Percentiles rank a stretch among this genome's conserved stretches.
Conservation (phyloP, 2,797 vertebrate species). For the Bovichtus variegatus region DNA sequence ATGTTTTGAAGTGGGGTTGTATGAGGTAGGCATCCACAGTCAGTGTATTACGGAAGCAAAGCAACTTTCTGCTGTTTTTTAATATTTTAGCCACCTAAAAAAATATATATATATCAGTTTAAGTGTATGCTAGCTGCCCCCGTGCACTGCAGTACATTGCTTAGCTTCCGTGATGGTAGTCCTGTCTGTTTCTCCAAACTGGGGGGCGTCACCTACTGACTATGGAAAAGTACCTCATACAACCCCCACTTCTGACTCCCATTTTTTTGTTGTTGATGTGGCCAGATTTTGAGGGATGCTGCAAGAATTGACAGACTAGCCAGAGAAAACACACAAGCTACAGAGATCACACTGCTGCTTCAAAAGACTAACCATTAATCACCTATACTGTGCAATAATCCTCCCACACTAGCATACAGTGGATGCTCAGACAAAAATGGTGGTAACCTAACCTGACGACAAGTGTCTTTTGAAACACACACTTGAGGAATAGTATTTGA, state of each 20-base stretch:
- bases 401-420: background rate
- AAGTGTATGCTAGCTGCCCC: too few species aligned
- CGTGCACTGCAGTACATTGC: too few species aligned
- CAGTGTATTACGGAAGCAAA: too few species aligned
- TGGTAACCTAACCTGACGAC: background rate
- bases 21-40: too few species aligned
- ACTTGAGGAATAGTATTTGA: background rate
- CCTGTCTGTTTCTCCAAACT: too few species aligned
- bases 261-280: constrained; percentile 25
- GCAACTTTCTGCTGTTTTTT: too few species aligned
- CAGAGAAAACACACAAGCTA: constrained; percentile 55
- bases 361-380: constrained; percentile 52
- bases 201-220: constrained; percentile 1
- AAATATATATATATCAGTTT: too few species aligned
- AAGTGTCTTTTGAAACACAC: background rate
- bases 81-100: too few species aligned
- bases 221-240: constrained; percentile 1
- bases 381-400: constrained; percentile 3
- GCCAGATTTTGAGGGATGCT: constrained; percentile 71
- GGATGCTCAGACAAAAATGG: background rate
- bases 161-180: too few species aligned
- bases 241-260: background rate
- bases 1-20: too few species aligned
- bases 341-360: constrained; percentile 50
- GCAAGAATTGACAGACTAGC: constrained; percentile 76